These are phyloP conservation scores for Nemoura dubitans DNA, from an alignment of 2,888 invertebrate species.

Conservation along the genomic window DNA sequence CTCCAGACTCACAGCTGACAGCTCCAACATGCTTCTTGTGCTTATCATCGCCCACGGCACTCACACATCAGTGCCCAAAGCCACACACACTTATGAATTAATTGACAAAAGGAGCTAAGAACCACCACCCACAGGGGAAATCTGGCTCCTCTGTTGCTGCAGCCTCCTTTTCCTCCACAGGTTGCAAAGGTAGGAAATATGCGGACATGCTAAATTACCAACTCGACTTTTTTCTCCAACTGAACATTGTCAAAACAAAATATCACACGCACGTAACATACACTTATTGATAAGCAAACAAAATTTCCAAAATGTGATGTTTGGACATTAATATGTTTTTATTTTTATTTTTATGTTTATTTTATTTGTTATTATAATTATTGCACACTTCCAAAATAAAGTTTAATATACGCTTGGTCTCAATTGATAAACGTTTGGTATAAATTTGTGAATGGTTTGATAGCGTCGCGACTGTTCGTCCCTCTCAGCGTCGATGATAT, in stretches of 20 bases:
- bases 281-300: neutral
- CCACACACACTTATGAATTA: no score
- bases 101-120: conserved; percentile 61
- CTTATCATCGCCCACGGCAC: no score
- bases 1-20: no score
- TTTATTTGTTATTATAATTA: no score
- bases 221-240: neutral
- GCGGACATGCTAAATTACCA: neutral
- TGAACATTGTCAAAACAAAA: neutral
- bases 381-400: no score
- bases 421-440: neutral
- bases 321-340: neutral
- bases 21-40: no score
- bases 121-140: conserved; percentile 72
- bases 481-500: neutral
- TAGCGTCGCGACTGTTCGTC: neutral
- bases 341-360: no score
- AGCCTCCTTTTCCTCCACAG: conserved; percentile 51
- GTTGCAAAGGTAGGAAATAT: neutral
- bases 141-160: conserved; percentile 53
- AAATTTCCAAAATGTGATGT: neutral
- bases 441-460: neutral
- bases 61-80: no score
- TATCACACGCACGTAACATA: neutral
- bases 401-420: no score